Evolutionary conservation across 1,140 invertebrate species (phyloP), one percentile per base, ranked within the genome.

Genomic region (Drosophila athabasca): DNA sequence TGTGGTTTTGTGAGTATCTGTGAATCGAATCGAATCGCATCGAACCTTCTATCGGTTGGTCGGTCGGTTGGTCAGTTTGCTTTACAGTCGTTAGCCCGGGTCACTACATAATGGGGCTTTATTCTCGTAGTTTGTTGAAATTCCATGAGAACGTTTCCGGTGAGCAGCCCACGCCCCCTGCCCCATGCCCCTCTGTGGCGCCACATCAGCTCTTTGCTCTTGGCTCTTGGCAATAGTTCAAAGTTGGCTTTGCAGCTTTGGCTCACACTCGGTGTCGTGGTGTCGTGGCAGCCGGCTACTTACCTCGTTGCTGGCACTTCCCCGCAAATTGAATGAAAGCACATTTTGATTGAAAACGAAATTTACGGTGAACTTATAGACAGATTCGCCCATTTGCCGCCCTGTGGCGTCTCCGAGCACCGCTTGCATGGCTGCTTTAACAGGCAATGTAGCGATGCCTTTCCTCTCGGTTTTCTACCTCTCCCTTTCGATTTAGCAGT

Each of bases 261-360:
- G 41, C 39, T 29, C 50, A 19, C 45, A 68, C 58, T 50, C 15
- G 24, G 24, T 26, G 24, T 45, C 44, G 52, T 69, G 50, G 50
- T 50, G 57, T 60, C 51, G 39, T 31, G 44, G 29, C 49, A 54
- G 17, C 41, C 35, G 62, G 71, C 66, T 72, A 73, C 80, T 83
- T 84, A 79, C 31, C 31, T 50, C 49, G 57, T 49, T 60, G 46
- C 49, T 48, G 49, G 2, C 6, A 7, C 29, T 0, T 0, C 58
- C 72, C 71, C 60, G 55, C 44, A 88, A 87, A 87, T 87, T 87
- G 82, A 87, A 88, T 87, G 75, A 88, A 88, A 83, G 82, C 83
- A 79, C 83, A 82, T 79, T 87, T 87, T 87, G 82, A 87, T 87
- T 87, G 79, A 87, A 76, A 85, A 79, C 79, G 75, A 88, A 87